Percentiles rank a stretch among this genome's conserved stretches.
These are phyloP conservation scores for Drosophila orosa DNA, from an alignment of 1,140 invertebrate genomes.

Conservation along the genomic window DNA sequence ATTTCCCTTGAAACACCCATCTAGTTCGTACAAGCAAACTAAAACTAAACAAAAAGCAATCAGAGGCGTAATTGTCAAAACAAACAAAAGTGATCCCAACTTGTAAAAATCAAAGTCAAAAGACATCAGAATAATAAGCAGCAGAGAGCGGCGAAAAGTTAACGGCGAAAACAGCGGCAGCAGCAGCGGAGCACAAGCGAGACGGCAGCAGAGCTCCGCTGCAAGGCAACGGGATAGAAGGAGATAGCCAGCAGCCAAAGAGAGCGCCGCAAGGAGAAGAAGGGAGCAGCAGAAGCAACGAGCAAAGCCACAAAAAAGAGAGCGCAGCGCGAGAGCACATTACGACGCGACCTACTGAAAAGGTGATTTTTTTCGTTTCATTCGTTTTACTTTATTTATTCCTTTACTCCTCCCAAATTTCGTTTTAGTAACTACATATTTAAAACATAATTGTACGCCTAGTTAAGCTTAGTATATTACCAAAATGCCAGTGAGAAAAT, in stretches of 20 bases:
- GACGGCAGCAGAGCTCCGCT: slow-evolving; percentile 53
- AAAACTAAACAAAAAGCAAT: slow-evolving; percentile 7
- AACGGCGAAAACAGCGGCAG: slow-evolving; percentile 44
- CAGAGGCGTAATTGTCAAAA: background rate
- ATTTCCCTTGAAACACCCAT: background rate
- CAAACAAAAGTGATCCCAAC: slow-evolving; percentile 13
- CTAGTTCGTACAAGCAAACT: slow-evolving; percentile 20
- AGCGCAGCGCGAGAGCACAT: slow-evolving; percentile 43
- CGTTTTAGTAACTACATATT: slow-evolving; percentile 56
- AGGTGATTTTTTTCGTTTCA: slow-evolving; percentile 72
- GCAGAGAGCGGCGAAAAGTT: slow-evolving; percentile 35
- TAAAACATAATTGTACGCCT: slow-evolving; percentile 54
- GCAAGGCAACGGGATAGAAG: slow-evolving; percentile 42
- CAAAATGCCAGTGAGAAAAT: slow-evolving; percentile 18
- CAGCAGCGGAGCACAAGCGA: slow-evolving; percentile 51
- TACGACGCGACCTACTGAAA: slow-evolving; percentile 77
- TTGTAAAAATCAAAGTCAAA: slow-evolving; percentile 19
- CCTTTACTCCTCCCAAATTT: slow-evolving; percentile 53
- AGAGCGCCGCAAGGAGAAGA: slow-evolving; percentile 12
- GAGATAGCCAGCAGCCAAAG: slow-evolving; percentile 22
- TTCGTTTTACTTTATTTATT: slow-evolving; percentile 56
- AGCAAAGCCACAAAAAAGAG: slow-evolving; percentile 35
- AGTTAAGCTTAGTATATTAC: slow-evolving; percentile 56
- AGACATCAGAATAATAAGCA: slow-evolving; percentile 18
- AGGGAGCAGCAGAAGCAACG: slow-evolving; percentile 3